These are phyloP conservation scores for Tichodroma muraria DNA, from an alignment of 2,113 vertebrate genomes.

Conservation along the genomic window DNA sequence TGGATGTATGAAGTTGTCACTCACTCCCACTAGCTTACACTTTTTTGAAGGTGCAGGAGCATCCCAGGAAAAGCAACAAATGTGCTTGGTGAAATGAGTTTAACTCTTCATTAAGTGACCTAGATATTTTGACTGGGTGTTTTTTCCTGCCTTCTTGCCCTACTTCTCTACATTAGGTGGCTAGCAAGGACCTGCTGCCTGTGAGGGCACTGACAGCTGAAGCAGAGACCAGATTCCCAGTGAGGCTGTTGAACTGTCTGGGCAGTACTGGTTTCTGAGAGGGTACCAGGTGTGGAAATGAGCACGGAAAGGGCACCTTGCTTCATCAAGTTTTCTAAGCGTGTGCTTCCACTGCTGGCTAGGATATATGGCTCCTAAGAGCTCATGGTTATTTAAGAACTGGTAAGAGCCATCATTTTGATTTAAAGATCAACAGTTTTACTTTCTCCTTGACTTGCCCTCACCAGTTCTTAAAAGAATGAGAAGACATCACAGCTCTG, in stretches of 20 bases:
- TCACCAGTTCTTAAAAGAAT: neutral
- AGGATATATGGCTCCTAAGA: neutral
- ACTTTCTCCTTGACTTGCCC: neutral
- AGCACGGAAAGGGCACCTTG: neutral
- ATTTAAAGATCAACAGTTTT: neutral
- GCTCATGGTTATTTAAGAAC: neutral
- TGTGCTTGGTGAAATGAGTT: neutral
- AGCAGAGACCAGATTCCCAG: neutral
- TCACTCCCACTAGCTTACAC: neutral
- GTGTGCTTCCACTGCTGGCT: rapidly evolving
- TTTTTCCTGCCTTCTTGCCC: neutral
- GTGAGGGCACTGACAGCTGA: neutral
- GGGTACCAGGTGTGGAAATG: neutral
- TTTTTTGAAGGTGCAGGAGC: neutral
- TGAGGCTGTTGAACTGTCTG: neutral
- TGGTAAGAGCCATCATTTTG: neutral
- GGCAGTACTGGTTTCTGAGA: neutral
- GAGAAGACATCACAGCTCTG: neutral
- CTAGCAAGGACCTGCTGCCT: neutral
- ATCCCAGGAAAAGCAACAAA: neutral
- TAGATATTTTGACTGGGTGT: neutral
- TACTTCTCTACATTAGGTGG: rapidly evolving
- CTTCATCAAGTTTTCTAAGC: neutral
- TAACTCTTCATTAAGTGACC: neutral
- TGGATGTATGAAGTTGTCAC: neutral